A percentile compares a stretch with the other conserved stretches of the same genome.
Evolutionary conservation across 92 coral and sea anemone species (phyloP).

Genomic region (Parazoanthus swiftii): DNA sequence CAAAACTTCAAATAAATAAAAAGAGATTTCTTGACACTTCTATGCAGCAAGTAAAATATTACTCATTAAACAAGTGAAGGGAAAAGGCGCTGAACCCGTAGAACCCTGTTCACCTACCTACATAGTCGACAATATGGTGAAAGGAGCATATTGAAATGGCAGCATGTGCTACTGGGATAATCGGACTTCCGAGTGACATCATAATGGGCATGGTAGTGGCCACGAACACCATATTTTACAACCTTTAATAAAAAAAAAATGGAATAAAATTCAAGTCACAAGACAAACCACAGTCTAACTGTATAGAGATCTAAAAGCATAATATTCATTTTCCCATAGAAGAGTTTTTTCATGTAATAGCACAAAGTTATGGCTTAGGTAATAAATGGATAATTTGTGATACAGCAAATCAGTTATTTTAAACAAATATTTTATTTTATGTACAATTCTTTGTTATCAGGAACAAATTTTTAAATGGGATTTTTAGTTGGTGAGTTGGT

Average conservation of each 20-base stretch:
- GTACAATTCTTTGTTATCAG: no score
- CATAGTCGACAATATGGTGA: slow-evolving; percentile 31
- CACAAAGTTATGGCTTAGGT: no score
- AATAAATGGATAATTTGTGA: no score
- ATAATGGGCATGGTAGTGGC: slow-evolving; percentile 96
- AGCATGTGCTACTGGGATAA: slow-evolving; percentile 67
- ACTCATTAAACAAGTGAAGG: no score
- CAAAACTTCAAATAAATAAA: not conserved
- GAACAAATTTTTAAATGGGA: no score
- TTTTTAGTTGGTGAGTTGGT: no score
- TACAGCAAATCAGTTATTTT: no score
- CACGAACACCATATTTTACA: slow-evolving; percentile 83
- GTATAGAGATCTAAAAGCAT: no score
- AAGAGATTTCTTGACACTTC: not conserved
- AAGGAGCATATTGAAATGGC: slow-evolving; percentile 43
- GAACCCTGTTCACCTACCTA: slow-evolving; percentile 8
- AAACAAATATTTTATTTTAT: no score
- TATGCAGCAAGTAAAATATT: not conserved
- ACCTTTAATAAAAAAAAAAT: slow-evolving; percentile 51
- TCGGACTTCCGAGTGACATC: slow-evolving; percentile 76
- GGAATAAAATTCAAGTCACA: no score
- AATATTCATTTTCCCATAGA: no score
- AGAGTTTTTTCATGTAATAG: no score
- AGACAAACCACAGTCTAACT: not conserved
- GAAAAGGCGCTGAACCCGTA: not conserved